phyloP scores from a whole-genome alignment of 2,797 vertebrate genomes.

The Gymnopithys bicolor region DNA sequence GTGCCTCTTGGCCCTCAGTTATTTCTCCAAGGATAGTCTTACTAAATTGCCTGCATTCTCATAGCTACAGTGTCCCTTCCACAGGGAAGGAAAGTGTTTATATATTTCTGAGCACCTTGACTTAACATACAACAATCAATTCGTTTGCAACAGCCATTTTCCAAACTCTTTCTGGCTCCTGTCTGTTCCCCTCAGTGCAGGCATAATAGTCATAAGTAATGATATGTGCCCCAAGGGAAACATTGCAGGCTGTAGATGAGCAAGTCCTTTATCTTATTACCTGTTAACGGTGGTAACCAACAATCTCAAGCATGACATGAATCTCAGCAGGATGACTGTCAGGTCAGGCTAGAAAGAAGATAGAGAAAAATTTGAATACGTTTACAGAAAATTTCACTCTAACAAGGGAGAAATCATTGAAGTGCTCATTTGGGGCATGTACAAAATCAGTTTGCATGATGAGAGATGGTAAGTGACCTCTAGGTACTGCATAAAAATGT shows the following conservation, averaged over 20 bases:
- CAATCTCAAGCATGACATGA: neutral
- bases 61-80: neutral
- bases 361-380: neutral
- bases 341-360: neutral
- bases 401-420: neutral
- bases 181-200: neutral
- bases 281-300: neutral
- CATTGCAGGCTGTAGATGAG: neutral
- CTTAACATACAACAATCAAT: neutral
- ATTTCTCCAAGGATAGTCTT: neutral
- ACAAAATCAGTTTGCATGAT: neutral
- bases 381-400: neutral
- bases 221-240: neutral
- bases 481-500: neutral
- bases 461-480: neutral
- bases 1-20: neutral
- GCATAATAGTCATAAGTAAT: neutral
- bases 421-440: neutral
- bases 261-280: neutral
- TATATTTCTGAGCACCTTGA: neutral
- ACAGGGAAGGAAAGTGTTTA: neutral
- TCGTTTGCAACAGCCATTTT: neutral
- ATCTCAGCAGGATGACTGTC: neutral
- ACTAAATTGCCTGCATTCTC: neutral
- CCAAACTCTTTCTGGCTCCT: neutral